These are phyloP conservation scores for Catharus minimus DNA, from an alignment of 2,113 vertebrate genomes.

Conservation along the genomic window DNA sequence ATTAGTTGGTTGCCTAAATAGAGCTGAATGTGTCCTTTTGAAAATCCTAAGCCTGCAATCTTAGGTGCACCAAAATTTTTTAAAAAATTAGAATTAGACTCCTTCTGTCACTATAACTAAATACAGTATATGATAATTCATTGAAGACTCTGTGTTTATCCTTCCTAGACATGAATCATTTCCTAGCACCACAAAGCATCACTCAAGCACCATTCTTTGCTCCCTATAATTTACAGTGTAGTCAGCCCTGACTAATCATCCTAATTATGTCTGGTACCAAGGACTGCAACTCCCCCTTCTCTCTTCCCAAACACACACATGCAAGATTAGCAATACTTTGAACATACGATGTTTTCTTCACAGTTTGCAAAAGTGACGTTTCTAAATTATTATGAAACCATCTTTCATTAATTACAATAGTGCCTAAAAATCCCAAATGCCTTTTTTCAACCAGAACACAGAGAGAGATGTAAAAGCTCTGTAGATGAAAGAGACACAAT, in stretches of 20 bases:
- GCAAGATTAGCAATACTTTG: neutral
- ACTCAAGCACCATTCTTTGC: neutral
- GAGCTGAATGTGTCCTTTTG: neutral
- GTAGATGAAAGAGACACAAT: neutral
- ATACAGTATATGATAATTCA: neutral
- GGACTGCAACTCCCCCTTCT: neutral
- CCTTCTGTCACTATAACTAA: neutral
- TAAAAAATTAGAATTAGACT: neutral
- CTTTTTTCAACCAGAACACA: neutral
- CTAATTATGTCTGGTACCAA: neutral
- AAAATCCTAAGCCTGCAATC: neutral
- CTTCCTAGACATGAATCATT: conserved; percentile 6
- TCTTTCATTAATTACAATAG: neutral
- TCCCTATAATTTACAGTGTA: neutral
- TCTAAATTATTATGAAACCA: neutral
- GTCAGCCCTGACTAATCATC: neutral
- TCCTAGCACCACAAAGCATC: conserved; percentile 1
- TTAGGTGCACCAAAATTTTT: neutral
- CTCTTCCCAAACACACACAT: neutral
- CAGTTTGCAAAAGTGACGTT: neutral
- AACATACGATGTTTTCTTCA: neutral
- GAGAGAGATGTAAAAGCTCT: neutral
- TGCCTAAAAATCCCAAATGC: neutral
- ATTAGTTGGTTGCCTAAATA: neutral
- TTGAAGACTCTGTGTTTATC: neutral